These are phyloP conservation scores for Brienomyrus brachyistius DNA, from an alignment of 2,113 vertebrate species.

Conservation along the genomic window DNA sequence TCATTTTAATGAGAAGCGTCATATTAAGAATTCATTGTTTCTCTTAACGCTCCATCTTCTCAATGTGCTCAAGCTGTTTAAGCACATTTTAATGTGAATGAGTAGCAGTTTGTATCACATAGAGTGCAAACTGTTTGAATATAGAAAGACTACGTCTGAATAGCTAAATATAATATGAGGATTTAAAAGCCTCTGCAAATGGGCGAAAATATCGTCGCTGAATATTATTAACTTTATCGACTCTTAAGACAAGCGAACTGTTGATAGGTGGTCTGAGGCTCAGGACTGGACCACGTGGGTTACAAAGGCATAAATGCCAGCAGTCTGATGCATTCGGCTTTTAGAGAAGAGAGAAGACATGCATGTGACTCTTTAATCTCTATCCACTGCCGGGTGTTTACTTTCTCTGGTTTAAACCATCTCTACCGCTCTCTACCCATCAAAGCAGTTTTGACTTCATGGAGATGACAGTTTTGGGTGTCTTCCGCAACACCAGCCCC, in stretches of 20 bases:
- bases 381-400: not conserved
- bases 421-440: not conserved
- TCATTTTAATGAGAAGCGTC: not conserved
- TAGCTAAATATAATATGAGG: not conserved
- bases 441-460: not conserved
- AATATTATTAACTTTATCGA: not conserved
- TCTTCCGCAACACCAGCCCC: not conserved
- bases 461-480: not conserved
- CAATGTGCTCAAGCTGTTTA: not conserved
- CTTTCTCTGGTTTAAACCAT: not conserved
- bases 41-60: not conserved
- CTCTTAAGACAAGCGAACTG: not conserved
- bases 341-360: not conserved
- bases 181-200: not conserved
- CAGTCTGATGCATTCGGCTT: not conserved
- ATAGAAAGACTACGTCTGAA: not conserved
- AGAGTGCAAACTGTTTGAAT: not conserved
- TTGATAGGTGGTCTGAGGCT: not conserved
- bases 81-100: not conserved
- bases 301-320: not conserved
- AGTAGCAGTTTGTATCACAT: not conserved
- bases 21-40: not conserved
- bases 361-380: not conserved
- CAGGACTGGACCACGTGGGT: not conserved
- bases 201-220: not conserved